Evolutionary conservation across 2,888 invertebrate genomes (phyloP).

Genomic region (Campoplex capitator): DNA sequence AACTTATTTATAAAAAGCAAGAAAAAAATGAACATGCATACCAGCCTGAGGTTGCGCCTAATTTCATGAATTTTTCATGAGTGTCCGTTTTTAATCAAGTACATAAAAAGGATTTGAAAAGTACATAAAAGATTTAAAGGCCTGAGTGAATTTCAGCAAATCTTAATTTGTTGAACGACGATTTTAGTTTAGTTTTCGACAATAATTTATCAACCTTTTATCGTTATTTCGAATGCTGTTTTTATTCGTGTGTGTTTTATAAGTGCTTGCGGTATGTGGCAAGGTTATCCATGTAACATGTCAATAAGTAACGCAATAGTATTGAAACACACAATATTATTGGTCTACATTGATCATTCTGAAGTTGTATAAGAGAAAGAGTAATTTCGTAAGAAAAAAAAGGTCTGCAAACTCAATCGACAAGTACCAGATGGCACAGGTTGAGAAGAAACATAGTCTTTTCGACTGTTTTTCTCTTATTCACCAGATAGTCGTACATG

Average conservation of each 20-base stretch:
- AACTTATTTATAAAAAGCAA: not conserved
- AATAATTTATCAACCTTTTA: not conserved
- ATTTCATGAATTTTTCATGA: not conserved
- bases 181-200: not conserved
- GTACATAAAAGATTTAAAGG: not conserved
- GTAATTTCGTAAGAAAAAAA: not conserved
- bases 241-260: not conserved
- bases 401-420: slow-evolving; percentile 38
- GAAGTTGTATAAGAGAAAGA: not conserved
- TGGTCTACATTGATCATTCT: not conserved
- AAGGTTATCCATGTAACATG: not conserved
- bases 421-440: slow-evolving; percentile 18
- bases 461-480: slow-evolving; percentile 19
- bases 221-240: not conserved
- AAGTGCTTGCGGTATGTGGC: not conserved
- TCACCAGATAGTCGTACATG: slow-evolving; percentile 49
- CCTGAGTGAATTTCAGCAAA: not conserved
- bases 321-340: not conserved
- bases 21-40: not conserved
- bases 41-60: not conserved
- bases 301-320: not conserved
- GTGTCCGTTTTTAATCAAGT: not conserved
- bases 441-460: slow-evolving; percentile 4
- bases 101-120: not conserved
- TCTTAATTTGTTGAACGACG: not conserved